phyloP scores from a whole-genome alignment of 2,888 invertebrate genomes.

The Brachyptera putata region DNA sequence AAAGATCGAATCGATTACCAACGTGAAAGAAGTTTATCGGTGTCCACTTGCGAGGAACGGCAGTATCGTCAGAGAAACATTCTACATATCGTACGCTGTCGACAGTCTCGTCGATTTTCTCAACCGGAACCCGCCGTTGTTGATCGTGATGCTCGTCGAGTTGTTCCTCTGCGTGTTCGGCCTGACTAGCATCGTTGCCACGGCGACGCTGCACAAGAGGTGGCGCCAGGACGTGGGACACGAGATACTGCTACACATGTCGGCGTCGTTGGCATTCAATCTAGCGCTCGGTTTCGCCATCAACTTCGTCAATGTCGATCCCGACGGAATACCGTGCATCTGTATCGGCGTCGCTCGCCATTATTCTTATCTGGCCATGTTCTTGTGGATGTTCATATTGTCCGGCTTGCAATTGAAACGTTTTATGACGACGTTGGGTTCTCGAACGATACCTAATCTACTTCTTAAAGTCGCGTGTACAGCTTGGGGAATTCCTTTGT shows the following conservation, averaged over 20 bases:
- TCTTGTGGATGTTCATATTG: slow-evolving; percentile 1
- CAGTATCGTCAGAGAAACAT: no score
- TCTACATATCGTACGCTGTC: no score
- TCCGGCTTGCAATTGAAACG: neutral
- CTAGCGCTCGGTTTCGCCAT: neutral
- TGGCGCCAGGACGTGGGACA: neutral
- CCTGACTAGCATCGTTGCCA: neutral
- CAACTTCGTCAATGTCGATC: neutral
- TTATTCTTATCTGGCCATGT: neutral
- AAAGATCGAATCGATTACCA: no score
- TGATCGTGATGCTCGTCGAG: neutral
- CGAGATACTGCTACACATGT: neutral
- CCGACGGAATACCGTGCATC: neutral
- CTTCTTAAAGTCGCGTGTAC: neutral
- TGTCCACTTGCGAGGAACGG: no score
- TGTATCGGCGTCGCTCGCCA: neutral
- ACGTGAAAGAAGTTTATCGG: no score
- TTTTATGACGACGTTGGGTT: neutral
- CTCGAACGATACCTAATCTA: neutral
- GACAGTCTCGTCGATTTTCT: no score
- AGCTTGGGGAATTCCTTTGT: neutral
- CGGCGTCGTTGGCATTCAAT: neutral
- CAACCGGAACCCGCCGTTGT: no score
- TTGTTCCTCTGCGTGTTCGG: neutral
- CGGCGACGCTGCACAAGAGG: neutral